Evolutionary conservation across 2,888 invertebrate genomes (phyloP), one percentile per base, ranked within the genome.

Genomic region (Trachelus tabidus): DNA sequence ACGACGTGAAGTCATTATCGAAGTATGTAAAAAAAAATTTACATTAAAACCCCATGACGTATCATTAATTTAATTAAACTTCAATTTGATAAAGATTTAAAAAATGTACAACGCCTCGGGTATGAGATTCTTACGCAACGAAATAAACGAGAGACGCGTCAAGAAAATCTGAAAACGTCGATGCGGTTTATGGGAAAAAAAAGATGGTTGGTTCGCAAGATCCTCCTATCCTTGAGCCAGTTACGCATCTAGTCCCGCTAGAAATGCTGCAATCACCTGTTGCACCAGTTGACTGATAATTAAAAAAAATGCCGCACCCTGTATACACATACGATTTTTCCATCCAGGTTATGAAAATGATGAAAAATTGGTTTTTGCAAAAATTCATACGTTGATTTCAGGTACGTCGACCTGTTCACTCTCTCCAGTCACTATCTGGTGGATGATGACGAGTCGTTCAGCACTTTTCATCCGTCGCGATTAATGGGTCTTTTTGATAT

Each of bases 401-500:
- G 93, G 90, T 93, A 94, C 82, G 94, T 94, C 71, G 95, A 95
- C 86, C 90, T 94, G 75, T 94, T 96, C 92, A 93, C 95, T 85
- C 92, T 96, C 74, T 93, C 95, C 85, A 96, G 96, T 0, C 94
- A 95, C 84, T 94, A 94, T 75, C 89, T 96, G 90, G 94, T 94
- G 68, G 94, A 94, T 84, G 93, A 93, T 86, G 94, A 95, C 87
- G 94, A 94, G 91, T 83, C 85, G n/a, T 91, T 90, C 77, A 87
- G 89, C 34, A 95, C 96, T 2, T 96, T 94, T 89, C 96, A 96
- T 88, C 96, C 96, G 0, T 95, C 96, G 86, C 92, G 96, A 78
- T 90, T 96, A 83, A 96, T 96, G 88, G 96, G 96, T 0, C 89
- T 96, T 75, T 95, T 95, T 93, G 96, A 96, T 85, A 95, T 96